A percentile compares a stretch with the other conserved stretches of the same genome.
phyloP scores from a whole-genome alignment of 2,113 vertebrate species.

The Micromys minutus region DNA sequence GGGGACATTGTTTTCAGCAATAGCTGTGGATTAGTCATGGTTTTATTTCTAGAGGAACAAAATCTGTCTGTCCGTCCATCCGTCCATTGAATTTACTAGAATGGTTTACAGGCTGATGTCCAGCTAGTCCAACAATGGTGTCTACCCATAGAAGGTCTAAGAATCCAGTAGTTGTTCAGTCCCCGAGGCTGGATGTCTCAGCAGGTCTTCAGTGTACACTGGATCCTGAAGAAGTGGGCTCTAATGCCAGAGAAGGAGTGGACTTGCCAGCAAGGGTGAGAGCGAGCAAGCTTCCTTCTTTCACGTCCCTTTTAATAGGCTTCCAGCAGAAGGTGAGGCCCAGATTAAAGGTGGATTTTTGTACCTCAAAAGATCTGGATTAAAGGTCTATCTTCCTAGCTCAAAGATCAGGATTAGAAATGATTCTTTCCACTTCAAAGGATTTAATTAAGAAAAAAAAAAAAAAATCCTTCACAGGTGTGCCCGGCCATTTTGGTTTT shows the following conservation, averaged over 20 bases:
- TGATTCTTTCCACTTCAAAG: background rate
- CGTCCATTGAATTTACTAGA: background rate
- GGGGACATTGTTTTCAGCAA: conserved; percentile 43
- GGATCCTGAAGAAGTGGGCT: background rate
- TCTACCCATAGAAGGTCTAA: background rate
- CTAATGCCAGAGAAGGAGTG: background rate
- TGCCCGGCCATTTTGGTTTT: background rate
- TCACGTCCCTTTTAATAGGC: no score
- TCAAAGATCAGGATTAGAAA: background rate
- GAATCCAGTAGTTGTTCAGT: background rate
- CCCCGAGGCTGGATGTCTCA: background rate
- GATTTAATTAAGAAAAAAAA: background rate
- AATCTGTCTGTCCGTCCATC: background rate
- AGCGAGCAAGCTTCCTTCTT: background rate
- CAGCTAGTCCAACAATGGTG: background rate
- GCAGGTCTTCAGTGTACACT: background rate
- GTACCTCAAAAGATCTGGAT: background rate
- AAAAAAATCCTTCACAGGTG: background rate
- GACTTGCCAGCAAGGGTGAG: no score
- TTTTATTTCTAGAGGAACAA: background rate
- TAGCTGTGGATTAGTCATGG: background rate
- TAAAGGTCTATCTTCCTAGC: background rate
- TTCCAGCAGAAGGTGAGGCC: background rate
- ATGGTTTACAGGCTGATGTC: background rate
- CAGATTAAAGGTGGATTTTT: background rate